These are phyloP conservation scores for Prionailurus bengalensis DNA, from an alignment of 2,113 vertebrate genomes.

Conservation along the genomic window DNA sequence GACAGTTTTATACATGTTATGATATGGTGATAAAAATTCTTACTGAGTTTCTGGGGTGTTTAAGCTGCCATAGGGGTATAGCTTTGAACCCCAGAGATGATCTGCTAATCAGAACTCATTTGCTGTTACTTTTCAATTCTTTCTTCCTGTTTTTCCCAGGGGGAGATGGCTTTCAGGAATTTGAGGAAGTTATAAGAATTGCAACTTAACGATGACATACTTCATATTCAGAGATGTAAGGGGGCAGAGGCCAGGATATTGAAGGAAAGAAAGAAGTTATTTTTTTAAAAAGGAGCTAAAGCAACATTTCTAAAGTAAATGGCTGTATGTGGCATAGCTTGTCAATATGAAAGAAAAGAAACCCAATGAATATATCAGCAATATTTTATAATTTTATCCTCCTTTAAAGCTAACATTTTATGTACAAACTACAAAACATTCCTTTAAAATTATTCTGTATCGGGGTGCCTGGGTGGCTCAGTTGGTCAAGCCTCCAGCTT, in stretches of 20 bases:
- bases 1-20: background rate
- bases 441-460: conserved; percentile 32
- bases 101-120: background rate
- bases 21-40: background rate
- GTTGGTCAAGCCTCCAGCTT: no score
- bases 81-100: background rate
- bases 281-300: background rate
- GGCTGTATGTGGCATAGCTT: background rate
- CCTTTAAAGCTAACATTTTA: conserved; percentile 20
- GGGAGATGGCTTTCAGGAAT: background rate
- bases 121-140: background rate
- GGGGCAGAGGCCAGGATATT: background rate
- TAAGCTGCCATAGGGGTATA: background rate
- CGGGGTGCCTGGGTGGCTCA: no score
- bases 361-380: background rate
- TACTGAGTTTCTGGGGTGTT: background rate
- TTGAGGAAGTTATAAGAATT: background rate
- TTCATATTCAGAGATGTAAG: background rate
- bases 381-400: conserved; percentile 32
- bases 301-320: background rate
- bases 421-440: background rate
- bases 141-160: background rate
- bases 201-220: background rate
- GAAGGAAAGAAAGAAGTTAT: background rate
- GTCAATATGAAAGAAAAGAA: background rate